Conservation (phyloP, 2,113 vertebrate genomes). For the Falcunculus frontatus region DNA sequence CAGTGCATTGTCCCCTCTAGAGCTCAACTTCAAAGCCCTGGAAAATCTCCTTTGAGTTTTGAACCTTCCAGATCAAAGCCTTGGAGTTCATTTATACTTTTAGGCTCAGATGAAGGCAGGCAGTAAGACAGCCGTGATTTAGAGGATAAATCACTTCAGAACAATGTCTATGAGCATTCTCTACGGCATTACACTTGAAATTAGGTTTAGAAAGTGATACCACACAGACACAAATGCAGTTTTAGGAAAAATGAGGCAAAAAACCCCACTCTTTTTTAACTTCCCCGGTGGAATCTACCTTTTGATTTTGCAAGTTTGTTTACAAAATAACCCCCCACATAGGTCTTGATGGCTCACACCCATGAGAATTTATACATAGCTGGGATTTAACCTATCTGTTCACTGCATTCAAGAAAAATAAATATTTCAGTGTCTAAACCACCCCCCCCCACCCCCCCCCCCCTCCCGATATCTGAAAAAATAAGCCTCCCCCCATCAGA, state of each 20-base stretch:
- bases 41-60: slow-evolving; percentile 66
- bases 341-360: not conserved
- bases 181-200: slow-evolving; percentile 33
- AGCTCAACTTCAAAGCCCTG: slow-evolving; percentile 69
- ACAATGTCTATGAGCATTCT: slow-evolving; percentile 38
- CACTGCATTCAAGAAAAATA: not conserved
- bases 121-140: slow-evolving; percentile 54
- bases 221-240: not conserved
- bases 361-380: not conserved
- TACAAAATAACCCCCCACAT: not conserved
- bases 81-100: slow-evolving; percentile 78
- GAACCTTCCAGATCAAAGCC: slow-evolving; percentile 79
- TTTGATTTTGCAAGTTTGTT: not conserved
- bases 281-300: not conserved
- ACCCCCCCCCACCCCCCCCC: not conserved
- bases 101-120: slow-evolving; percentile 78
- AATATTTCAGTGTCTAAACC: not conserved
- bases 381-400: not conserved
- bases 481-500: not conserved
- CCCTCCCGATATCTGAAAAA: not conserved
- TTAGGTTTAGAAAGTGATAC: slow-evolving; percentile 32
- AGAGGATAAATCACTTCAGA: slow-evolving; percentile 63
- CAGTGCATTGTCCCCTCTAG: slow-evolving; percentile 74
- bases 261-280: not conserved
- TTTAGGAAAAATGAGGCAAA: slow-evolving; percentile 11